These are phyloP conservation scores for Mustela nigripes DNA, from an alignment of 2,113 vertebrate genomes.

Conservation along the genomic window DNA sequence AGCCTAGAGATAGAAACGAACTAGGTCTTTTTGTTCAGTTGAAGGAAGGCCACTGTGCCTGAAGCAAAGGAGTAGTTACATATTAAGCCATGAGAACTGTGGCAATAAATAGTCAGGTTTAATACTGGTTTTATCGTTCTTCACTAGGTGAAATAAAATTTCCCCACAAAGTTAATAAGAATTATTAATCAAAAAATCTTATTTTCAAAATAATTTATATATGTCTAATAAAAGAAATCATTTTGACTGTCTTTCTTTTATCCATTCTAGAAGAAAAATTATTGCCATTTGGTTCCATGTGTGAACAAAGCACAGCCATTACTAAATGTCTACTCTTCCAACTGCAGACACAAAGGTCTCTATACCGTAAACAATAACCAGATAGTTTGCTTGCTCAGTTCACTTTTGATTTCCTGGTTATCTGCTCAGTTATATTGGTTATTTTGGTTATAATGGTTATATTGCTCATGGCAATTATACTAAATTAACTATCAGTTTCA, in stretches of 20 bases:
- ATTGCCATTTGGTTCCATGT: background rate
- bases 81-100: background rate
- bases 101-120: background rate
- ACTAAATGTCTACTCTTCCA: background rate
- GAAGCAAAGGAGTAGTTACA: background rate
- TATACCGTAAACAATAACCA: background rate
- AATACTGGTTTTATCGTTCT: conserved; percentile 8
- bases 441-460: no score
- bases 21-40: background rate
- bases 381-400: background rate
- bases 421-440: background rate
- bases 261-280: background rate
- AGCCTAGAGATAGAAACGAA: background rate
- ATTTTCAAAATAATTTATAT: conserved; percentile 28
- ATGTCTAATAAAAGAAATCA: background rate
- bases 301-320: background rate
- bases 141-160: conserved; percentile 12
- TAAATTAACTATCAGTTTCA: background rate
- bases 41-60: background rate
- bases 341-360: background rate
- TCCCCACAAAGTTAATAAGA: background rate
- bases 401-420: background rate
- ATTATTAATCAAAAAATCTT: conserved; percentile 5
- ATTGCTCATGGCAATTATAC: background rate
- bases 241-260: background rate